A percentile compares a stretch with the other conserved stretches of the same genome.
Conservation (phyloP, 1,140 invertebrate species). For the Heliconius hermathena region DNA sequence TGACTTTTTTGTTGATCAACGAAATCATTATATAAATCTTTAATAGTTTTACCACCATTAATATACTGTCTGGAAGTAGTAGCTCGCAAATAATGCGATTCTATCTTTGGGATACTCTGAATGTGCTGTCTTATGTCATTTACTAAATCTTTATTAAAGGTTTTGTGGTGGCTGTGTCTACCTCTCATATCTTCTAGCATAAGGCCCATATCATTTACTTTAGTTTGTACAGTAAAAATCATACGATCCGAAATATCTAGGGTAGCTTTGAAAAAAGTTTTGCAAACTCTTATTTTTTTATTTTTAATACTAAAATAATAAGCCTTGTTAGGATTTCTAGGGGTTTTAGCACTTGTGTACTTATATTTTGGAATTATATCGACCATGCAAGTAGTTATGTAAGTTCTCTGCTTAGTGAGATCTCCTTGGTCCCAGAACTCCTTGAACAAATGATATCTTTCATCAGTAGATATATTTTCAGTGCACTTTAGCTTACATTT, state of each 20-base stretch:
- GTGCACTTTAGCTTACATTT: too few relatives aligned
- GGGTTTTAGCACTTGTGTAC: slow-evolving; percentile 32
- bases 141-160: slow-evolving; percentile 15
- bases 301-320: slow-evolving; percentile 32
- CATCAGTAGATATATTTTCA: too few relatives aligned
- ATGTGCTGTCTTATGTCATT: slow-evolving; percentile 25
- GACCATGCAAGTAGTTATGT: slow-evolving; percentile 18
- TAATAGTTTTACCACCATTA: too few relatives aligned
- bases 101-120: slow-evolving; percentile 24
- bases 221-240: too few relatives aligned
- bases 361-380: slow-evolving; percentile 34
- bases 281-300: slow-evolving; percentile 27
- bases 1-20: too few relatives aligned
- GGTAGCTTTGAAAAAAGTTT: too few relatives aligned
- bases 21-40: too few relatives aligned
- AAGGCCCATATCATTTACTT: too few relatives aligned
- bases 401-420: slow-evolving; percentile 20
- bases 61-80: background rate
- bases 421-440: too few relatives aligned
- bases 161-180: background rate
- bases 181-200: too few relatives aligned
- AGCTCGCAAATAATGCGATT: slow-evolving; percentile 30
- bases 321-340: slow-evolving; percentile 30
- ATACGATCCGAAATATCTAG: background rate
- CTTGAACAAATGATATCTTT: too few relatives aligned